Percentiles rank a stretch among this genome's conserved stretches.
Conservation (phyloP, 2,888 invertebrate species). For the Strigamia crassipes region DNA sequence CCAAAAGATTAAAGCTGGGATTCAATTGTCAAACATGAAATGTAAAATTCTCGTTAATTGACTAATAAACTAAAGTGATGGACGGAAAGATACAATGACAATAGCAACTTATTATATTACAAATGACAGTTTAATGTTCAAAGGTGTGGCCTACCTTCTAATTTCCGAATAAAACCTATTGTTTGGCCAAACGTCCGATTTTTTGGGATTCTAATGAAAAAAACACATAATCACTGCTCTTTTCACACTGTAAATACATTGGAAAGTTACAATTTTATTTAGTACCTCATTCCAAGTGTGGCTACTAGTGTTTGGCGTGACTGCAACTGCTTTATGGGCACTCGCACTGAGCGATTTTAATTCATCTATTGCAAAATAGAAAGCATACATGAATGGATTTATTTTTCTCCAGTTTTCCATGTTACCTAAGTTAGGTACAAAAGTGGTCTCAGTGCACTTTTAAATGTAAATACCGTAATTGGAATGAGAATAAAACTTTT, state of each 20-base stretch:
- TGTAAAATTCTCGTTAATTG: too few relatives aligned
- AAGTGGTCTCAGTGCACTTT: too few relatives aligned
- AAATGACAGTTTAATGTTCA: background rate
- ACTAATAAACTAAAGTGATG: too few relatives aligned
- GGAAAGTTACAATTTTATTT: background rate
- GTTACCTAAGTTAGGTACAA: too few relatives aligned
- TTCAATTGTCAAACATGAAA: too few relatives aligned
- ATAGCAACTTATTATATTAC: too few relatives aligned
- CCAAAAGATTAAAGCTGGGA: too few relatives aligned
- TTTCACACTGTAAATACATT: background rate
- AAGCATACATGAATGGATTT: too few relatives aligned
- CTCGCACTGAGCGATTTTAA: background rate
- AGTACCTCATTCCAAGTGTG: background rate
- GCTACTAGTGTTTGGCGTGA: background rate
- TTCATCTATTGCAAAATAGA: background rate
- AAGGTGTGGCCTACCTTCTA: background rate
- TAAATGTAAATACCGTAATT: too few relatives aligned
- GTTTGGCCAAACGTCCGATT: background rate
- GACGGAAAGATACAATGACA: too few relatives aligned
- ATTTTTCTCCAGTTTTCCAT: too few relatives aligned
- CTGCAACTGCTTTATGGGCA: background rate
- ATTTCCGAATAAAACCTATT: background rate
- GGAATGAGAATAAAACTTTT: too few relatives aligned
- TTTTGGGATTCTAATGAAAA: background rate
- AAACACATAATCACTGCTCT: background rate